Base-by-base conservation (phyloP, 2,113 vertebrate genomes). In the Pelmatolapia mariae region DNA sequence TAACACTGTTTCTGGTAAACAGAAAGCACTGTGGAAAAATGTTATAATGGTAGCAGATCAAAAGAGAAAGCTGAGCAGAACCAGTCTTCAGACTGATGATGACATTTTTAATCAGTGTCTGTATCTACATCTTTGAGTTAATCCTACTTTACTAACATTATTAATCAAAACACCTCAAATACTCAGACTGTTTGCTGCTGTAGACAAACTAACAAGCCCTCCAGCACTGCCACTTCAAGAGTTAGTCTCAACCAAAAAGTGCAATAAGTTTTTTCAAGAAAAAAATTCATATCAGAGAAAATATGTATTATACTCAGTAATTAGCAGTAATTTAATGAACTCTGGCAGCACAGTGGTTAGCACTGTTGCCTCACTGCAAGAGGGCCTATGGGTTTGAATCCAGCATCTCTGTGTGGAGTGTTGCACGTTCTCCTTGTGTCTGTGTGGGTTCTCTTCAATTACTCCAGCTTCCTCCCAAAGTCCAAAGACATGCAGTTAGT, bases 311-410 rank as follows among this genome's bases (percentile, higher is more conserved):
- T 68, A 68, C 33, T 68, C 4, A 68, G 13, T 13, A 38, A 68
- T 63, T 33, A 38, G 63, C 33, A 68, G 61, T 38, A 1, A 38
- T 66, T 66, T 66, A 36, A 8, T 0, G 0, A 1, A 0, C 0
- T n/a, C 61, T 38, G 0, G 31, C 31, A n/a, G 61, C 61, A 36
- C 31, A n/a, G 18, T 66, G 19, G 61, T 66, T 66, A 66, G 7
- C 3, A 2, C 33, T 66, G 61, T 22, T 66, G 2, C 61, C 61
- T n/a, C 61, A 38, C 6, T 66, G 33, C 33, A 66, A 66, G 61
- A 66, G 13, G 33, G 19, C 38, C 61, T 66, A 0, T 38, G 61
- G 61, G 33, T 66, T 66, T 66, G 61, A 38, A 38, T 66, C 61
- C 18, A 38, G 33, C 61, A 66, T 66, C 33, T 66, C 33, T 66